Evolutionary conservation across 2,113 vertebrate species (phyloP).

Genomic region (Phyllostomus discolor): DNA sequence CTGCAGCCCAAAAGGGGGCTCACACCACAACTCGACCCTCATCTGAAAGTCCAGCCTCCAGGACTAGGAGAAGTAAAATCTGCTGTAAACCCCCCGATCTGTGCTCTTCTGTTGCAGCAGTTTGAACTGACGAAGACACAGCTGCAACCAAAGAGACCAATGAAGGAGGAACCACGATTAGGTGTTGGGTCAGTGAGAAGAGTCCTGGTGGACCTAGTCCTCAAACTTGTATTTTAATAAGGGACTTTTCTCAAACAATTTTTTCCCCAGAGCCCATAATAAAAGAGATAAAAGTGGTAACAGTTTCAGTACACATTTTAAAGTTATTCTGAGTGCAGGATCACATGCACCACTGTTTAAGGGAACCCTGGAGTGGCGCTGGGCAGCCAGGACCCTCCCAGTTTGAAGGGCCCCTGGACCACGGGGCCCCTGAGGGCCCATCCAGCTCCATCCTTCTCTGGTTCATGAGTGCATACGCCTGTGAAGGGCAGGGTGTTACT

Average conservation of each 20-base stretch:
- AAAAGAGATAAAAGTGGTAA: neutral
- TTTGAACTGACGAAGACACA: neutral
- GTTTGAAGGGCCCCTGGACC: neutral
- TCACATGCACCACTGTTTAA: neutral
- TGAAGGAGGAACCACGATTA: neutral
- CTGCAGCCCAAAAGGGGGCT: neutral
- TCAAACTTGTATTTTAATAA: neutral
- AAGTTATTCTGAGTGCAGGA: neutral
- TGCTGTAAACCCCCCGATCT: neutral
- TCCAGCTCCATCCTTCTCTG: neutral
- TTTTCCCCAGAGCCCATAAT: neutral
- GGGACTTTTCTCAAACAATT: neutral
- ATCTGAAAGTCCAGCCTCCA: neutral
- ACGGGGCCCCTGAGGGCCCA: neutral
- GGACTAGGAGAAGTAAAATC: neutral
- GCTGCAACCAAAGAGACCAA: neutral
- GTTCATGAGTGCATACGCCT: neutral
- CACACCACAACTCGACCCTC: neutral
- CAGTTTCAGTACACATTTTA: neutral
- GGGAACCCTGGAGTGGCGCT: neutral
- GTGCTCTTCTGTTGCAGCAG: neutral
- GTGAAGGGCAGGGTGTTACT: neutral
- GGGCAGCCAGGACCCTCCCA: neutral
- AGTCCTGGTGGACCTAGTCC: neutral
- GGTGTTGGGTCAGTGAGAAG: neutral